Evolutionary conservation across 2,797 vertebrate genomes (phyloP).

Genomic region (Labeo calbasu): DNA sequence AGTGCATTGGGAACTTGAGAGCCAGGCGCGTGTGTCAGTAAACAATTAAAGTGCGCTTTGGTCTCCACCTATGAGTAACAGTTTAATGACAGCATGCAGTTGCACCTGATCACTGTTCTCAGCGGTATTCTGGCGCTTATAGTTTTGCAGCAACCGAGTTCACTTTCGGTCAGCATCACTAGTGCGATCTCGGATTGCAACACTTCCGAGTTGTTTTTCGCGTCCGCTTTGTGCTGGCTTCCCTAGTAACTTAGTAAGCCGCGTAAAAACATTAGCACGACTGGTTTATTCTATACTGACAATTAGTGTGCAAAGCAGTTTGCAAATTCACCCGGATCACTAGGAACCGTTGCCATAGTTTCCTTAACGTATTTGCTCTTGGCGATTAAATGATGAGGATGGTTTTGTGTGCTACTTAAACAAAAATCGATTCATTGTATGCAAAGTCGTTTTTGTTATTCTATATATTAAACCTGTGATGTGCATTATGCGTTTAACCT

Average conservation of each 20-base stretch:
- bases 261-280: neutral
- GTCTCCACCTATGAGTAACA: neutral
- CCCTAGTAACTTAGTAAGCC: neutral
- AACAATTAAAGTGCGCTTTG: conserved; percentile 6
- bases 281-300: neutral
- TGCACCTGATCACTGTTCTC: conserved; percentile 36
- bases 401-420: neutral
- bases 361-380: neutral
- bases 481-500: neutral
- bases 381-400: neutral
- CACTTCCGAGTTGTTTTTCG: conserved; percentile 40
- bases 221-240: conserved; percentile 16
- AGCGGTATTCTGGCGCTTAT: conserved; percentile 10
- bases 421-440: neutral
- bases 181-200: conserved; percentile 39
- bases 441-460: neutral
- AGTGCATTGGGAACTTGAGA: conserved; percentile 59
- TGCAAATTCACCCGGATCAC: neutral
- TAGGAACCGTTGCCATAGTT: neutral
- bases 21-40: conserved; percentile 14
- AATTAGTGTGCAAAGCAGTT: neutral
- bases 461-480: neutral
- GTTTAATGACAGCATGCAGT: conserved; percentile 32
- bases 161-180: conserved; percentile 22
- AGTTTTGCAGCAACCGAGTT: conserved; percentile 32